These are phyloP conservation scores for Leucoma salicis DNA, from an alignment of 2,888 invertebrate genomes.

Conservation along the genomic window DNA sequence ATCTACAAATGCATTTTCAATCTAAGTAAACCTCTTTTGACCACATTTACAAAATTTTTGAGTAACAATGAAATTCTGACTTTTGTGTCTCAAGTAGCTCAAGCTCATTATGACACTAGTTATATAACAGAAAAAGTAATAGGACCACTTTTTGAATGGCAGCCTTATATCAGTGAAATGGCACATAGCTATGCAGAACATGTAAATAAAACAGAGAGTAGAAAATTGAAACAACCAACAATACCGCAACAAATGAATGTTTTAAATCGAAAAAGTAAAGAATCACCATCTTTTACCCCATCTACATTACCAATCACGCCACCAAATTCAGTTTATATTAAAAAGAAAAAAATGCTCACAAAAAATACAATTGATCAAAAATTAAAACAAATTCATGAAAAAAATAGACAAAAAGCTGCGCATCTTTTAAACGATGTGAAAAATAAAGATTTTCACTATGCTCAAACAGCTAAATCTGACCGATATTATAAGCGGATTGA, in stretches of 20 bases:
- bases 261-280: conserved; percentile 51
- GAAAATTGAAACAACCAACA: conserved; percentile 56
- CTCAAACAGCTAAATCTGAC: conserved; percentile 50
- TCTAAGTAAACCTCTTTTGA: conserved; percentile 59
- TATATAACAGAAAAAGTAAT: conserved; percentile 77
- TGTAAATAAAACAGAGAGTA: conserved; percentile 51
- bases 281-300: conserved; percentile 5
- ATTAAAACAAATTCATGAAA: conserved; percentile 54
- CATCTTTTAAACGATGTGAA: conserved; percentile 55
- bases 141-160: conserved; percentile 71
- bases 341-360: conserved; percentile 56
- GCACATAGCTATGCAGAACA: conserved; percentile 58
- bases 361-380: conserved; percentile 62
- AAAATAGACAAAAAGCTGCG: conserved; percentile 59
- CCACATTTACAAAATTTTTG: conserved; percentile 64
- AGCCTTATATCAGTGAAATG: conserved; percentile 71
- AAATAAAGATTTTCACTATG: conserved; percentile 50
- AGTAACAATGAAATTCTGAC: conserved; percentile 68
- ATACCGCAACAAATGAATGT: conserved; percentile 61
- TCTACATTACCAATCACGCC: conserved; percentile 43
- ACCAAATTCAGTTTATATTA: conserved; percentile 48
- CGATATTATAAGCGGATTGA: conserved; percentile 45
- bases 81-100: conserved; percentile 69
- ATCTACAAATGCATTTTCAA: conserved; percentile 71
- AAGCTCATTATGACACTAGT: conserved; percentile 70